Conservation (phyloP, 2,113 vertebrate species). For the Turdus rufiventris region DNA sequence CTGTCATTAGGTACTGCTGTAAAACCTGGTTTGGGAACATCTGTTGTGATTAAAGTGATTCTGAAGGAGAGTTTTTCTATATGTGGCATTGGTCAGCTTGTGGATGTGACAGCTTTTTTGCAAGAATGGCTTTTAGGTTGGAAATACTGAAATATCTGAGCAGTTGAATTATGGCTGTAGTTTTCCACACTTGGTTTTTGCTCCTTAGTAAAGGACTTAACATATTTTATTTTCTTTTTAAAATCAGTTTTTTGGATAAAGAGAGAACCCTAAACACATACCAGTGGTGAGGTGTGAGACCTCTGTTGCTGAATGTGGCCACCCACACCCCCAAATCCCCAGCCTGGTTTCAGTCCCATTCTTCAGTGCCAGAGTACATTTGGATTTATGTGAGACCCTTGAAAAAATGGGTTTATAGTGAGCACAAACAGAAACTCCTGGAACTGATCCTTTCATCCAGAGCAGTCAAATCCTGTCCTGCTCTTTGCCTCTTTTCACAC, state of each 20-base stretch:
- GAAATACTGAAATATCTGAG: neutral
- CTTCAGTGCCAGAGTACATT: neutral
- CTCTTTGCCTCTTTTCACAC: neutral
- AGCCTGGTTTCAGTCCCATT: neutral
- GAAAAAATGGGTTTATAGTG: neutral
- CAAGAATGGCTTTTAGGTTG: neutral
- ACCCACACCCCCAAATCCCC: neutral
- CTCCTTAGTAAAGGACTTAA: neutral
- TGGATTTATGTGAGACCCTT: neutral
- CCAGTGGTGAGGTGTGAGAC: neutral
- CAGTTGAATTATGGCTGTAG: neutral
- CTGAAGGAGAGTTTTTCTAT: neutral
- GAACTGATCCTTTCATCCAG: neutral
- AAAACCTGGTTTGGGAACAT: neutral
- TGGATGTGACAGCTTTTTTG: neutral
- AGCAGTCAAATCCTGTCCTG: neutral
- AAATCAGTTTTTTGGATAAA: accelerated
- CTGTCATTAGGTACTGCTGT: too few relatives aligned
- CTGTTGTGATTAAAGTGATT: neutral
- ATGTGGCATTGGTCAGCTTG: neutral
- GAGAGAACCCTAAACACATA: neutral
- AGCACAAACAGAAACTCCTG: neutral
- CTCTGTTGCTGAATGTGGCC: neutral
- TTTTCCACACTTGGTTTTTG: neutral
- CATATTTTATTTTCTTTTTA: neutral